phyloP scores from a whole-genome alignment of 2,888 invertebrate species.

The Drosophila fulvimacula region DNA sequence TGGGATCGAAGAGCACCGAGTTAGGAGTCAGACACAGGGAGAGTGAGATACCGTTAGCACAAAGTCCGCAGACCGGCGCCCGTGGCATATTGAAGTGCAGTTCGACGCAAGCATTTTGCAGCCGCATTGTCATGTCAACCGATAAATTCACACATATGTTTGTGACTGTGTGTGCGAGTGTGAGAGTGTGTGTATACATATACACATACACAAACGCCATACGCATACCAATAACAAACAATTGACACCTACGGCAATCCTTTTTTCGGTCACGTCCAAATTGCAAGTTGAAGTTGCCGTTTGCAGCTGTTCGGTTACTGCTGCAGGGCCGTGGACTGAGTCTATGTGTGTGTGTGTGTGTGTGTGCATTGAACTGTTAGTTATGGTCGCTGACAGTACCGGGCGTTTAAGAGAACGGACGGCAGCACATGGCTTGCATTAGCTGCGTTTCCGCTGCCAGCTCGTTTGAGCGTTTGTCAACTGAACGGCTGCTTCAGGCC shows the following conservation, averaged over 20 bases:
- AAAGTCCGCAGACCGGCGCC: slow-evolving; percentile 44
- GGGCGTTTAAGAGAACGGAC: slow-evolving; percentile 10
- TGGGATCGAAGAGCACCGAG: slow-evolving; percentile 76
- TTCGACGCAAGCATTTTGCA: slow-evolving; percentile 79
- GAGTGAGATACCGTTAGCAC: slow-evolving; percentile 29
- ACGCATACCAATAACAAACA: slow-evolving; percentile 68
- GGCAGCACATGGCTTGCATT: slow-evolving; percentile 51
- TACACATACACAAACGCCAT: slow-evolving; percentile 20
- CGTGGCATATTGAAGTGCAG: slow-evolving; percentile 77
- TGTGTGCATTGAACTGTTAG: slow-evolving; percentile 75
- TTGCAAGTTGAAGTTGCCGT: slow-evolving; percentile 67
- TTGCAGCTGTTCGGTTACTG: slow-evolving; percentile 52
- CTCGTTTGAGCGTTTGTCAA: slow-evolving; percentile 50
- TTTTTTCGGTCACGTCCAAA: slow-evolving; percentile 68
- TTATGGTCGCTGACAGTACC: slow-evolving; percentile 62
- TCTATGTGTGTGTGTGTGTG: neutral
- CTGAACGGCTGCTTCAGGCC: slow-evolving; percentile 20
- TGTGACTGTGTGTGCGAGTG: slow-evolving; percentile 47
- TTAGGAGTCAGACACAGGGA: slow-evolving; percentile 29
- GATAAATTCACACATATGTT: slow-evolving; percentile 75
- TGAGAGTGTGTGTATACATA: slow-evolving; percentile 32
- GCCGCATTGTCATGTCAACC: slow-evolving; percentile 82
- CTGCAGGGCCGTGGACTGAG: slow-evolving; percentile 12
- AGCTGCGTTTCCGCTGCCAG: slow-evolving; percentile 58
- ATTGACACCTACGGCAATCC: slow-evolving; percentile 80